Evolutionary conservation across 2,888 invertebrate species (phyloP).

Genomic region (Allacma fusca): DNA sequence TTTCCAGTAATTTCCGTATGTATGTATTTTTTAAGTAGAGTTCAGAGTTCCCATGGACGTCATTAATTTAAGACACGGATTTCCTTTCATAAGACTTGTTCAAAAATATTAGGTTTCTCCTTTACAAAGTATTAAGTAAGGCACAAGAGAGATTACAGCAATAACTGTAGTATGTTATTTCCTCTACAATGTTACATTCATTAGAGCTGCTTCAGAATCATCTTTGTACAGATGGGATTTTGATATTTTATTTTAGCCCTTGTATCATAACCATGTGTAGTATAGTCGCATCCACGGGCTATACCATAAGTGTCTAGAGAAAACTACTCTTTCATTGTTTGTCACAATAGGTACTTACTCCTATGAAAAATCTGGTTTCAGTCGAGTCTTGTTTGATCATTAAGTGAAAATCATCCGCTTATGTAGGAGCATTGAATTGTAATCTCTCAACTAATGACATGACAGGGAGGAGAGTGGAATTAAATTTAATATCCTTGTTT

Average conservation of each 20-base stretch:
- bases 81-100: not conserved
- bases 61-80: slow-evolving; percentile 11
- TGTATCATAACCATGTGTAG: too few relatives aligned
- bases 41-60: not conserved
- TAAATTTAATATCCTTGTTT: slow-evolving; percentile 2
- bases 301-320: too few relatives aligned
- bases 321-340: too few relatives aligned
- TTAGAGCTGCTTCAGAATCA: too few relatives aligned
- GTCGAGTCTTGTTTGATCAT: too few relatives aligned
- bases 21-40: not conserved
- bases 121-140: not conserved
- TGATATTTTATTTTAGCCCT: too few relatives aligned
- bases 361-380: too few relatives aligned
- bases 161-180: not conserved
- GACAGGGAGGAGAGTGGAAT: not conserved
- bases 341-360: too few relatives aligned
- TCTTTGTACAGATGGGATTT: too few relatives aligned
- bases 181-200: too few relatives aligned
- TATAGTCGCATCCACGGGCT: too few relatives aligned
- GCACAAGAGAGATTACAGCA: not conserved
- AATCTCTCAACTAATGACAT: not conserved
- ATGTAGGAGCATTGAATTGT: not conserved
- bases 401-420: slow-evolving; percentile 10
- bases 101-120: not conserved
- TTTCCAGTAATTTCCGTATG: too few relatives aligned